A percentile compares a stretch with the other conserved stretches of the same genome.
Conservation (phyloP, 2,797 vertebrate species). For the Neopelma chrysocephalum region DNA sequence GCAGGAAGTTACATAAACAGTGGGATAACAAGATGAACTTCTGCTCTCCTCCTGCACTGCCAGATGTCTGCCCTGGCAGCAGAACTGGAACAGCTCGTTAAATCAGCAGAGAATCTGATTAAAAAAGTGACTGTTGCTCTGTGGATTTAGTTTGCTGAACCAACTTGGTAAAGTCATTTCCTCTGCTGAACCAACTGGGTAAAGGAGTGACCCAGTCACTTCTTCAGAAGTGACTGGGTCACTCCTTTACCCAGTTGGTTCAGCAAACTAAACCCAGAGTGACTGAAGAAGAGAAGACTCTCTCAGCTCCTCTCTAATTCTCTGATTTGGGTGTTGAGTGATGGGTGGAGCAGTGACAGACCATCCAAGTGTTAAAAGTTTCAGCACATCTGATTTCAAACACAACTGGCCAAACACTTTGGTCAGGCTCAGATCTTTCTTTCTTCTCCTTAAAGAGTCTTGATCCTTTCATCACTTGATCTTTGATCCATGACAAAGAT, state of each 20-base stretch:
- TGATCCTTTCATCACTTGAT: neutral
- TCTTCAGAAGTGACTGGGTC: too few relatives aligned
- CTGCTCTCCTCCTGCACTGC: neutral
- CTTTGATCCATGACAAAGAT: neutral
- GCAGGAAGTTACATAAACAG: neutral
- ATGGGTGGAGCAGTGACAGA: neutral
- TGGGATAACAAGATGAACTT: neutral
- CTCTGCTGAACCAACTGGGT: neutral
- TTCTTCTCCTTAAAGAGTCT: neutral
- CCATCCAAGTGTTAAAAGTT: neutral
- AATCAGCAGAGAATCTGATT: neutral
- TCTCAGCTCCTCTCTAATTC: neutral
- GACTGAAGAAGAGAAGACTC: neutral
- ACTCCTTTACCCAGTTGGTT: too few relatives aligned
- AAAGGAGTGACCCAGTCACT: neutral
- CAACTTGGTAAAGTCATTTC: neutral
- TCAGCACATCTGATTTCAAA: neutral
- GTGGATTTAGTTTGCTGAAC: neutral
- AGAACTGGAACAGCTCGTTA: neutral
- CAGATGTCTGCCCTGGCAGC: fast-evolving
- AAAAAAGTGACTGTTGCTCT: neutral
- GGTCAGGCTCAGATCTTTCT: neutral
- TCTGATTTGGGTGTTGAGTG: neutral
- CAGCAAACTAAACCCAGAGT: too few relatives aligned
- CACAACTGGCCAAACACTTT: neutral